phyloP scores from a whole-genome alignment of 2,113 vertebrate species.

The Oxyura jamaicensis region DNA sequence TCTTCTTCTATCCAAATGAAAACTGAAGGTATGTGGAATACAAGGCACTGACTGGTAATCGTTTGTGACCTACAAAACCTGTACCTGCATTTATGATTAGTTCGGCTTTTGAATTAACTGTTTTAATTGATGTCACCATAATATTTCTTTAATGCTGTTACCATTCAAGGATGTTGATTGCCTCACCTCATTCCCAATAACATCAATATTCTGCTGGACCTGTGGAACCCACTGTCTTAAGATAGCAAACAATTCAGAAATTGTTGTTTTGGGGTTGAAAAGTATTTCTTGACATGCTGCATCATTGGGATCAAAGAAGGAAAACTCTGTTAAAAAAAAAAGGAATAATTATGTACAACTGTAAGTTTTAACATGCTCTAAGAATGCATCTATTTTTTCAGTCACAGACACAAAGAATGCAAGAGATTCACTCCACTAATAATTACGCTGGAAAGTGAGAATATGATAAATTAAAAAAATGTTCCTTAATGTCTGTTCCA shows the following conservation, averaged over 20 bases:
- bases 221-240: slow-evolving; percentile 98
- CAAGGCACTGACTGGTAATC: neutral
- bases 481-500: neutral
- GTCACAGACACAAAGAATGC: neutral
- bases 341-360: neutral
- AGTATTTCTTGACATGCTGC: slow-evolving; percentile 91
- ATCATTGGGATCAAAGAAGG: slow-evolving; percentile 96
- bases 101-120: neutral
- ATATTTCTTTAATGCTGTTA: neutral
- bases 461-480: neutral
- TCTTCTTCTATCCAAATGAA: neutral
- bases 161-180: neutral
- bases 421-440: neutral
- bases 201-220: slow-evolving; percentile 92
- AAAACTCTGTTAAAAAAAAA: slow-evolving; percentile 85
- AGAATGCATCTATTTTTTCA: neutral
- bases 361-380: neutral
- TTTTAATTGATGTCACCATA: fast-evolving
- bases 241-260: slow-evolving; percentile 95
- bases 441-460: neutral
- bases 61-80: neutral
- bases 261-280: slow-evolving; percentile 87
- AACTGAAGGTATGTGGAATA: neutral
- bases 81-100: neutral
- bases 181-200: slow-evolving; percentile 94